Conservation (phyloP, 2,797 vertebrate species). For the Dryobates pubescens region DNA sequence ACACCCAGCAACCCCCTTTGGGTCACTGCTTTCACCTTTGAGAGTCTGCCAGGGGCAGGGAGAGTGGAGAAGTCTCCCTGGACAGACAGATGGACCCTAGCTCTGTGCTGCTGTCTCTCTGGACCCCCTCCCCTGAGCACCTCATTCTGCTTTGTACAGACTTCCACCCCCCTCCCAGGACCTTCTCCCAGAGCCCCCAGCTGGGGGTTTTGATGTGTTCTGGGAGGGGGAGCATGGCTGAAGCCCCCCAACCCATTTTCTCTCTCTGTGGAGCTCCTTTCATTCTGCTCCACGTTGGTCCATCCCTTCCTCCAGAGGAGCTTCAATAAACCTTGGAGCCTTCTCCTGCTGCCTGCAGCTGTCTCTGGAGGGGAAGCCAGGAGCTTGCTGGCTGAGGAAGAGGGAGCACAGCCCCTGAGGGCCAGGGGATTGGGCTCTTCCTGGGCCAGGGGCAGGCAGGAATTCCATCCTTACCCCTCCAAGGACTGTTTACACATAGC, state of each 20-base stretch:
- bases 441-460: neutral
- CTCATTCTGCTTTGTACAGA: neutral
- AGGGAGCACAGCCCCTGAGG: neutral
- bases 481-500: conserved; percentile 55
- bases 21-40: neutral
- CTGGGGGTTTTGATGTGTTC: neutral
- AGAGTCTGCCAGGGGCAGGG: neutral
- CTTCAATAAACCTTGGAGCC: neutral
- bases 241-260: too few relatives aligned
- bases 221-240: neutral
- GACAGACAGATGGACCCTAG: neutral
- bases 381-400: neutral
- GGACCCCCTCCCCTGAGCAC: accelerated
- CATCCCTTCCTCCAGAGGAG: neutral
- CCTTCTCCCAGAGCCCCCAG: neutral
- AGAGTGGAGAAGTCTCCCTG: neutral
- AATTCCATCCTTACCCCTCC: conserved; percentile 17
- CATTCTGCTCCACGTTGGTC: neutral
- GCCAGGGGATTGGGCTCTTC: neutral
- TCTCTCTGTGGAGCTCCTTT: neutral
- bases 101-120: neutral
- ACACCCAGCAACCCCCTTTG: neutral
- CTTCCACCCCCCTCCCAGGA: neutral
- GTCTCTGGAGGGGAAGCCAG: neutral
- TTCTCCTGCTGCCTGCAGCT: neutral